Evolutionary conservation across 2,797 vertebrate species (phyloP).

Genomic region (Vipera latastei): DNA sequence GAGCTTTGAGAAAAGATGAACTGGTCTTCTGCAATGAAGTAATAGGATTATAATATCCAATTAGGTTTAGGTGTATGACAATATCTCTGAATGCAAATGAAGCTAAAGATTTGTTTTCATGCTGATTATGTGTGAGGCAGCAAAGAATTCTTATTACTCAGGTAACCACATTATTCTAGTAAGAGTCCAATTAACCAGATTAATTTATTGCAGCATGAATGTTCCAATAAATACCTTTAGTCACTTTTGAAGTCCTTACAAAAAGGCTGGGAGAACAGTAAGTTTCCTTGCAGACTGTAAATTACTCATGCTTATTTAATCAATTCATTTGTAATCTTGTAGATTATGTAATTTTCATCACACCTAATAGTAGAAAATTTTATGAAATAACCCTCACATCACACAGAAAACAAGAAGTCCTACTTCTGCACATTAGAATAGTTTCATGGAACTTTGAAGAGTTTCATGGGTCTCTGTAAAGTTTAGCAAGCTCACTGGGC

Average conservation of each 20-base stretch:
- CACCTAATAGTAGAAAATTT: not conserved
- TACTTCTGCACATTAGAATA: not conserved
- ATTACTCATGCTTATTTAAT: not conserved
- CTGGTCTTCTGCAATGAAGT: not conserved
- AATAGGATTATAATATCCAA: not conserved
- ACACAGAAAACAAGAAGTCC: not conserved
- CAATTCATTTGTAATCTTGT: not conserved
- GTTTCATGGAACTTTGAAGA: not conserved
- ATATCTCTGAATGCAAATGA: not conserved
- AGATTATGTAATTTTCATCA: not conserved
- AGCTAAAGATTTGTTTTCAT: not conserved
- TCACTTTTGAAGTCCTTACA: not conserved
- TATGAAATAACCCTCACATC: not conserved
- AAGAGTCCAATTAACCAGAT: not conserved
- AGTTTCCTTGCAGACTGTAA: not conserved
- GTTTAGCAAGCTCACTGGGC: not conserved
- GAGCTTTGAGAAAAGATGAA: not conserved
- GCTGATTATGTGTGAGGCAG: not conserved
- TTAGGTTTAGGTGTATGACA: not conserved
- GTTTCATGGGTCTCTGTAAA: not conserved
- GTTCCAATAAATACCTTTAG: not conserved
- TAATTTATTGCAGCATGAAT: not conserved
- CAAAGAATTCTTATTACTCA: not conserved
- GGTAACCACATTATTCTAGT: not conserved
- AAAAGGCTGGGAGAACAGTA: not conserved